Conservation (phyloP, 2,888 invertebrate species). For the Beris morrisii region DNA sequence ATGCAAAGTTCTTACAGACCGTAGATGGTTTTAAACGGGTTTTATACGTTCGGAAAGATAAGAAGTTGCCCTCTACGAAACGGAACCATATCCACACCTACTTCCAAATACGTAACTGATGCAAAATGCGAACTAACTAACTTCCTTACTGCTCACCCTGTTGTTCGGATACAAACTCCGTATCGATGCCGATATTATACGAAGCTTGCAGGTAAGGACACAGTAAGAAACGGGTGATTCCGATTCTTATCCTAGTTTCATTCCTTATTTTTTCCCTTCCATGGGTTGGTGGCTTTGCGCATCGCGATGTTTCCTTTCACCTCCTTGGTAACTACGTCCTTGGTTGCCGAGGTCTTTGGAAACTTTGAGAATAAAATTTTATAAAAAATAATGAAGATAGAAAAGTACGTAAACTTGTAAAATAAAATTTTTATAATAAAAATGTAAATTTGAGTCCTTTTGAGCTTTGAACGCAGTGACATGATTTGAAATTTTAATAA, state of each 20-base stretch:
- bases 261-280: background rate
- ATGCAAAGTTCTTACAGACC: slow-evolving; percentile 1
- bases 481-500: slow-evolving; percentile 1
- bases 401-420: background rate
- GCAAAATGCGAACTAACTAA: too few species aligned
- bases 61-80: background rate
- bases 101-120: background rate
- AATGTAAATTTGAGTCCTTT: background rate
- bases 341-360: background rate
- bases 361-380: background rate
- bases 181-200: too few species aligned
- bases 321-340: background rate
- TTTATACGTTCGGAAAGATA: background rate
- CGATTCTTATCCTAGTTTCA: background rate
- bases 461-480: background rate
- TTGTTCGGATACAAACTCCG: too few species aligned
- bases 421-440: slow-evolving; percentile 9
- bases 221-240: background rate
- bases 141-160: too few species aligned
- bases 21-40: slow-evolving; percentile 13
- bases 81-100: background rate
- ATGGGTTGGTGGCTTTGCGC: background rate
- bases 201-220: too few species aligned
- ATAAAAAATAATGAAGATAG: background rate
- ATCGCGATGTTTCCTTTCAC: background rate